These are phyloP conservation scores for Pterocles orientalis DNA, from an alignment of 2,113 vertebrate species.

Conservation along the genomic window DNA sequence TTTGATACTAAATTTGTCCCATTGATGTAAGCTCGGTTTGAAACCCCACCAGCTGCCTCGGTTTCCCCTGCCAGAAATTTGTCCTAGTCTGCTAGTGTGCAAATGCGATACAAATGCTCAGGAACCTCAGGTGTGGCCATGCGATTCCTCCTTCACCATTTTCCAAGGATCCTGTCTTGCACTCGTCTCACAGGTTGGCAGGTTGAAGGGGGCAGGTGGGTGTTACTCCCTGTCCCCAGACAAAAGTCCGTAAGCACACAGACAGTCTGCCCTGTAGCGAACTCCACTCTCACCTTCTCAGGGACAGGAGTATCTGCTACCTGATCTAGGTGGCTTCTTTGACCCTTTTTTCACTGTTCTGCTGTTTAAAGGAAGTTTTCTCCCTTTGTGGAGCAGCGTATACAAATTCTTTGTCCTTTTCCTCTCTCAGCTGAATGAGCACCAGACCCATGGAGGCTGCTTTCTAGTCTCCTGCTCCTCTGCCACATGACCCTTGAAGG, in stretches of 20 bases:
- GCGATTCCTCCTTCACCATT: neutral
- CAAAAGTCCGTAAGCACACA: neutral
- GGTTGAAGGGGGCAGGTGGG: too few species aligned
- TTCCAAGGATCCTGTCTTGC: neutral
- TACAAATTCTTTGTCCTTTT: neutral
- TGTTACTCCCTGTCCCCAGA: neutral
- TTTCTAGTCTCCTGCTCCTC: neutral
- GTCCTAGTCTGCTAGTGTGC: neutral
- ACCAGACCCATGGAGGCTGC: neutral
- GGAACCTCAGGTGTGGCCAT: neutral
- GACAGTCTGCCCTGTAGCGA: too few species aligned
- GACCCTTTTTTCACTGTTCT: neutral
- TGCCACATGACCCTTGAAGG: neutral
- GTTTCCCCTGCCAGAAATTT: constrained; percentile 1
- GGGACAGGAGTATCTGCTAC: neutral
- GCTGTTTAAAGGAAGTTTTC: neutral
- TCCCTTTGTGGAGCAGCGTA: neutral
- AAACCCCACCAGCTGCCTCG: neutral
- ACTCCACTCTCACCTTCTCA: neutral
- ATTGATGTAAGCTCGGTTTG: neutral
- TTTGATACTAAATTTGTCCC: constrained; percentile 7
- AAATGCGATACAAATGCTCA: neutral
- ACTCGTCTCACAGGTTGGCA: neutral
- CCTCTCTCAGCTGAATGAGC: constrained; percentile 2
- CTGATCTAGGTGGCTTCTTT: neutral